Percentiles rank a stretch among this genome's conserved stretches.
Evolutionary conservation across 2,113 vertebrate genomes (phyloP).

Genomic region (Notiomystis cincta): DNA sequence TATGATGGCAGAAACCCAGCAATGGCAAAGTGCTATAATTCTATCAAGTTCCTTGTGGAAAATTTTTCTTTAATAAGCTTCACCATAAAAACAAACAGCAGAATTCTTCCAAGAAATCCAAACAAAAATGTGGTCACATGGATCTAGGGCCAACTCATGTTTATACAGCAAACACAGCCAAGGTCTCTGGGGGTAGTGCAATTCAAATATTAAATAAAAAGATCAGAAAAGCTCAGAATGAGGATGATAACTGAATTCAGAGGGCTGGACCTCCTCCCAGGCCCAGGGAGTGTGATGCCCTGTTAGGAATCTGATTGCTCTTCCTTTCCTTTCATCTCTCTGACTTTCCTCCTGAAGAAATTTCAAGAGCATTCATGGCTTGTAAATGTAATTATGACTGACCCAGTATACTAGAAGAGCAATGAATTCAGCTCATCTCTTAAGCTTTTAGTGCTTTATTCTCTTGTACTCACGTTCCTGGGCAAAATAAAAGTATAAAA

Average conservation of each 20-base stretch:
- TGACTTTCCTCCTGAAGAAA: neutral
- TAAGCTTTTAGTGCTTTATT: neutral
- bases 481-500: neutral
- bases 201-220: neutral
- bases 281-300: neutral
- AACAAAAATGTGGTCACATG: neutral
- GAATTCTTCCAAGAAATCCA: neutral
- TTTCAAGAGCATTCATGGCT: neutral
- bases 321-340: neutral
- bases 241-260: neutral
- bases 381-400: neutral
- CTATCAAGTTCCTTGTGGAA: neutral
- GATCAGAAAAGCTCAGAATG: neutral
- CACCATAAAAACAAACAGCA: neutral
- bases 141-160: accelerated
- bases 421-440: neutral
- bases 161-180: neutral
- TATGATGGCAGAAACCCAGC: neutral
- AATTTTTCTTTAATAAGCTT: neutral
- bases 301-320: neutral
- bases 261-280: neutral
- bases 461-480: neutral
- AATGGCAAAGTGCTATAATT: neutral
- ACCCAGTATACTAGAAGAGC: neutral
- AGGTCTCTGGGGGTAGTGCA: neutral